A percentile compares a stretch with the other conserved stretches of the same genome.
phyloP scores from a whole-genome alignment of 1,140 invertebrate genomes.

The Drosophila ercepeae region DNA sequence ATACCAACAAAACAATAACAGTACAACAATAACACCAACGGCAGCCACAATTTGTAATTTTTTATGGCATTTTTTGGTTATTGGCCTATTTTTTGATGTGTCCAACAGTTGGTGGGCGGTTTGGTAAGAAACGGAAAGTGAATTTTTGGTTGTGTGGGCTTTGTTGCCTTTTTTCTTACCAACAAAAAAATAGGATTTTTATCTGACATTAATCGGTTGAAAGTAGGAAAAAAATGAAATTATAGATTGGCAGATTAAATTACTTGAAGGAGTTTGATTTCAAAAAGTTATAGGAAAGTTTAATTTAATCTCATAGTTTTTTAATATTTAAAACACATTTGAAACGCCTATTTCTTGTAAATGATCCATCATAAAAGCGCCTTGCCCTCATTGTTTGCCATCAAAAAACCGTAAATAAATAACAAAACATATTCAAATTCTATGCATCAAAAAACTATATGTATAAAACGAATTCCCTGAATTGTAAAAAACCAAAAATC shows the following conservation, averaged over 20 bases:
- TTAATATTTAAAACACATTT: background rate
- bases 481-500: conserved; percentile 14
- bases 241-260: conserved; percentile 19
- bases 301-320: no score
- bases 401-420: background rate
- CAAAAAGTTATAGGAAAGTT: background rate
- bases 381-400: conserved; percentile 1
- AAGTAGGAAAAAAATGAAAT: conserved; percentile 42
- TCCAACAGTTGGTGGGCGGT: conserved; percentile 54
- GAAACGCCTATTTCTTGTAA: background rate
- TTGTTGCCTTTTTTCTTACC: conserved; percentile 1
- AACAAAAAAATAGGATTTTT: conserved; percentile 15
- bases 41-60: conserved; percentile 57
- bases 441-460: conserved; percentile 14
- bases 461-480: conserved; percentile 13
- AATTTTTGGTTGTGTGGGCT: conserved; percentile 26
- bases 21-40: no score
- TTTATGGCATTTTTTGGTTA: conserved; percentile 64
- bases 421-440: conserved; percentile 33
- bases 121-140: conserved; percentile 38
- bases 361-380: conserved; percentile 2
- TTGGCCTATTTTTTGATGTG: conserved; percentile 70
- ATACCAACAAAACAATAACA: conserved; percentile 14
- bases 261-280: background rate
- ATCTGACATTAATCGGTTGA: conserved; percentile 51